Base-by-base conservation (phyloP, 2,797 vertebrate genomes). In the Premnoplex brunnescens region DNA sequence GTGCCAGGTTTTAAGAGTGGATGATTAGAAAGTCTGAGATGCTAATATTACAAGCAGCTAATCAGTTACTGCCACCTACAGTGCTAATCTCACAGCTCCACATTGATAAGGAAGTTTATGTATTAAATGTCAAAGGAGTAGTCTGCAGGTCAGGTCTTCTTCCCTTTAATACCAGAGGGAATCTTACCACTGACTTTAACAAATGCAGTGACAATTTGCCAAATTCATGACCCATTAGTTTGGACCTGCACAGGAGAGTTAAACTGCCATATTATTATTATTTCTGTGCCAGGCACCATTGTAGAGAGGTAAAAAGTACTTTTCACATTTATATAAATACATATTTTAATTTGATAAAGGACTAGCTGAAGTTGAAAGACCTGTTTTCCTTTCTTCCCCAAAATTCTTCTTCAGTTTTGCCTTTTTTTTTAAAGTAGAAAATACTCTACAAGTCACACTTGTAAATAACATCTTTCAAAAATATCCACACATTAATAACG, bases 41-140 rank as follows among this genome's bases (percentile, higher is more conserved):
- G 20, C 4, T 56, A 32, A n/a, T n/a, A 46, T 54, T 86, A 62
- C 27, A 54, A 78, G 62, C 27, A 92, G 20, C 18, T 92, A 73
- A 94, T 82, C 73, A 51, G 19, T 91, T 95, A 48, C 77, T 95
- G 94, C 77, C 86, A 94, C 72, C 89, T 97, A 74, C 43, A 96
- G 90, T 69, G 36, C 39, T 77, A 22, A 68, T 48, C 18, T 91
- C 39, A 66, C 54, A 81, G 22, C 36, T 64, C 27, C 26, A 60
- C 26, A 22, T 0, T 51, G 34, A 75, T 41, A 24, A 74, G 32
- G 28, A 86, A 72, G 9, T 52, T 88, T 72, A 72, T 51, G 30
- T 19, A 32, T 36, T 16, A 37, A 23, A 5, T 41, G 18, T 66
- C 73, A 72, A 9, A 36, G 6, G 7, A n/a, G 3, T 15, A 15